These are phyloP conservation scores for Drosophila punjabiensis DNA, from an alignment of 1,140 invertebrate genomes.

Conservation along the genomic window DNA sequence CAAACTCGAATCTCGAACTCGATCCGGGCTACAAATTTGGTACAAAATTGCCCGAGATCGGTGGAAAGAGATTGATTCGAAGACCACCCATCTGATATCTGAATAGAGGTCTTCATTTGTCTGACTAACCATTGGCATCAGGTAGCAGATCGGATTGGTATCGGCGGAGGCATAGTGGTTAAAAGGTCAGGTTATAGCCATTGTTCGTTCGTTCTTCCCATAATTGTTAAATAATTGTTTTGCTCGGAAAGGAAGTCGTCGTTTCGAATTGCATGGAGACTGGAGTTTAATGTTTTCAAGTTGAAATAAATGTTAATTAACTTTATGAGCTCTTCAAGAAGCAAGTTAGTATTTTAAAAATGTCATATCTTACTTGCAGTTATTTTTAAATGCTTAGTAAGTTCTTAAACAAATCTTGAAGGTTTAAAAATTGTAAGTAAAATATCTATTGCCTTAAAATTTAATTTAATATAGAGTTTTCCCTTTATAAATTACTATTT, in stretches of 20 bases:
- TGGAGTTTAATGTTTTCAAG: conserved; percentile 2
- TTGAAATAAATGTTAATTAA: neutral
- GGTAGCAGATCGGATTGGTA: conserved; percentile 41
- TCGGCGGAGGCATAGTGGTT: conserved; percentile 22
- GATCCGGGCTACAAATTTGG: conserved; percentile 44
- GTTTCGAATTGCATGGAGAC: neutral
- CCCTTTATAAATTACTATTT: neutral
- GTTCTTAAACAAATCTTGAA: no score
- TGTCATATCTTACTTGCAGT: neutral
- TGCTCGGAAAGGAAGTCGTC: conserved; percentile 1
- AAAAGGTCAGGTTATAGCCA: conserved; percentile 45
- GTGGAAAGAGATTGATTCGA: conserved; percentile 23
- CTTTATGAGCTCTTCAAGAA: neutral
- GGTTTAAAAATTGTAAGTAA: neutral
- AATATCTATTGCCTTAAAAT: neutral
- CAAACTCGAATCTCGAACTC: no score
- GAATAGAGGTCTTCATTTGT: conserved; percentile 33
- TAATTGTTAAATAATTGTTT: conserved; percentile 44
- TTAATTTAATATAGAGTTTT: neutral
- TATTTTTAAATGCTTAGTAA: neutral
- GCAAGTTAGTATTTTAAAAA: neutral
- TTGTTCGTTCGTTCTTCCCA: conserved; percentile 11
- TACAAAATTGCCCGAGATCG: conserved; percentile 34
- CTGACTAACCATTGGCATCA: conserved; percentile 16
- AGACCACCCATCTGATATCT: conserved; percentile 33